Percentiles rank a stretch among this genome's conserved stretches.
Evolutionary conservation across 2,113 vertebrate species (phyloP).

Genomic region (Macrotis lagotis): DNA sequence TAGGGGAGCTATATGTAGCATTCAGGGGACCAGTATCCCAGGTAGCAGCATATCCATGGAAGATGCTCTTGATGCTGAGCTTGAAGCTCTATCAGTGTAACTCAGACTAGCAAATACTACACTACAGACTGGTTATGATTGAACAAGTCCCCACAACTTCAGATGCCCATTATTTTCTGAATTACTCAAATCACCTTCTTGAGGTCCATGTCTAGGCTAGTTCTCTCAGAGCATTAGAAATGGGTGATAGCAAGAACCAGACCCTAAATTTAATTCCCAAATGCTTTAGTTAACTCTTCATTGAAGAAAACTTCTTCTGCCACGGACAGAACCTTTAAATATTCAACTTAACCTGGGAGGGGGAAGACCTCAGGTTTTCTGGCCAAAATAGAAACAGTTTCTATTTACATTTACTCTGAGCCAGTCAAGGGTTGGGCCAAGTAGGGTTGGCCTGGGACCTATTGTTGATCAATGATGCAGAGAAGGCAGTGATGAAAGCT

Average conservation of each 20-base stretch:
- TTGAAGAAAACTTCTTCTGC: background rate
- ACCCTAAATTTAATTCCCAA: background rate
- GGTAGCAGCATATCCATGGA: background rate
- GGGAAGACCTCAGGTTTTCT: no score
- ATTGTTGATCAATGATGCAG: background rate
- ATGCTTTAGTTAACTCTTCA: background rate
- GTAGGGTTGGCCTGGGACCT: no score
- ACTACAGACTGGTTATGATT: background rate
- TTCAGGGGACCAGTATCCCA: background rate
- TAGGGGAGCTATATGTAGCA: fast-evolving
- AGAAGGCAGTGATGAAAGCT: background rate
- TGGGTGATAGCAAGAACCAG: background rate
- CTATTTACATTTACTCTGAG: no score
- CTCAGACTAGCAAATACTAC: background rate
- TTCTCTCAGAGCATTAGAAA: background rate
- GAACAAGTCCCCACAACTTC: background rate
- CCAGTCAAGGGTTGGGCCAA: no score
- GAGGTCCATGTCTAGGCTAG: background rate
- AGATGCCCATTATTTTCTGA: background rate
- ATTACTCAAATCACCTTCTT: background rate
- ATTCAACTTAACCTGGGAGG: no score
- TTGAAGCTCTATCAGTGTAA: background rate
- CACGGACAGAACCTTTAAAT: no score
- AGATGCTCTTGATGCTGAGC: background rate
- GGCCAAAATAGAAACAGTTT: no score